Percentiles rank a stretch among this genome's conserved stretches.
Evolutionary conservation across 2,113 vertebrate genomes (phyloP).

Genomic region (Plestiodon gilberti): DNA sequence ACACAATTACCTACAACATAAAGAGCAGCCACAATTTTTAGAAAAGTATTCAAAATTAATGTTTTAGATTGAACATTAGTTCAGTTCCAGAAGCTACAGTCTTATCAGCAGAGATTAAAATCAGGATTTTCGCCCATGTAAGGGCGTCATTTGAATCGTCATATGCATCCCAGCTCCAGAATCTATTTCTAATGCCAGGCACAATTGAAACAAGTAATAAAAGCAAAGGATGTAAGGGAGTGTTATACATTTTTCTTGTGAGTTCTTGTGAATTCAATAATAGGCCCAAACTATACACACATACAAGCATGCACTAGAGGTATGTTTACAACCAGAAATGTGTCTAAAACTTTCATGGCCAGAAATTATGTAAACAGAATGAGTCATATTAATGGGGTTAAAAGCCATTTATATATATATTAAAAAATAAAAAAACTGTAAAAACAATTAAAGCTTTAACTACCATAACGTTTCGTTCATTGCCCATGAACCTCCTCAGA

Average conservation of each 20-base stretch:
- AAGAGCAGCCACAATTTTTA: background rate
- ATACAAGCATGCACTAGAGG: too few relatives aligned
- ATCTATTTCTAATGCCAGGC: background rate
- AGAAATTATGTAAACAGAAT: too few relatives aligned
- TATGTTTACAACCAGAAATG: too few relatives aligned
- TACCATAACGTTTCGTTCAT: too few relatives aligned
- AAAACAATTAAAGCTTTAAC: too few relatives aligned
- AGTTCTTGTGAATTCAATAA: background rate
- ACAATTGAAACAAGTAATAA: background rate
- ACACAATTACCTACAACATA: background rate
- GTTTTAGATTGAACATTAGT: background rate
- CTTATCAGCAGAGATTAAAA: background rate
- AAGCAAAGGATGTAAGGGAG: background rate
- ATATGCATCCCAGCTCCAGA: background rate
- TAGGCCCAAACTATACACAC: too few relatives aligned
- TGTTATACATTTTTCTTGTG: background rate
- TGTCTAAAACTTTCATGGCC: too few relatives aligned
- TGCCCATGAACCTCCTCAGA: too few relatives aligned
- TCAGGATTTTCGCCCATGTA: background rate
- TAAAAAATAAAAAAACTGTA: too few relatives aligned
- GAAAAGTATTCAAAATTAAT: background rate
- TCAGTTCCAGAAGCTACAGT: background rate
- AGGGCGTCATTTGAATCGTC: background rate
- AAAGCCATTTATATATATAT: too few relatives aligned
- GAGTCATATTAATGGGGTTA: too few relatives aligned